These are phyloP conservation scores for Scrobipalpa atriplicella DNA, from an alignment of 2,888 invertebrate species.

Conservation along the genomic window DNA sequence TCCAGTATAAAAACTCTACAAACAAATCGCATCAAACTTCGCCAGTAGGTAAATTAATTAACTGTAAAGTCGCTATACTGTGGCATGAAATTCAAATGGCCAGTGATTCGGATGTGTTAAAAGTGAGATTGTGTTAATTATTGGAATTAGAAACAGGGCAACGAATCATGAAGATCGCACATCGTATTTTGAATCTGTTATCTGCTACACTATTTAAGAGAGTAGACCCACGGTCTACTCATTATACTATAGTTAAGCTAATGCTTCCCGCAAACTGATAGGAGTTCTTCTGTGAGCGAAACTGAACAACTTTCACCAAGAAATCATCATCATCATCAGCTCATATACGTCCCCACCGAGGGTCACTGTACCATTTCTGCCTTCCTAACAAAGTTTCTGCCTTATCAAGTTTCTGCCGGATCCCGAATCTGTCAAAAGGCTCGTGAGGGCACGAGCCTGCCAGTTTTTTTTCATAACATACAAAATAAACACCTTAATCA, in stretches of 20 bases:
- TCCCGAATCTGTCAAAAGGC: too few relatives aligned
- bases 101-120: neutral
- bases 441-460: too few relatives aligned
- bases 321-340: too few relatives aligned
- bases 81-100: neutral
- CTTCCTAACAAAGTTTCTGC: too few relatives aligned
- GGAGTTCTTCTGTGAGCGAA: too few relatives aligned
- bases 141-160: constrained; percentile 9
- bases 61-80: neutral
- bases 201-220: neutral
- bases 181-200: neutral
- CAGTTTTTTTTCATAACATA: too few relatives aligned
- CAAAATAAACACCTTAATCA: too few relatives aligned
- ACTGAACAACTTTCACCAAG: too few relatives aligned
- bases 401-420: too few relatives aligned
- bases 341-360: too few relatives aligned
- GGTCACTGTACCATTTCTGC: too few relatives aligned
- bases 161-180: constrained; percentile 22
- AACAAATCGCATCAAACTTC: neutral
- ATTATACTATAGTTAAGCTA: neutral
- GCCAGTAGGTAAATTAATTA: neutral
- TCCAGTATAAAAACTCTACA: neutral
- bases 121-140: constrained; percentile 15
- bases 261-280: neutral
- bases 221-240: neutral